Evolutionary conservation across 2,888 invertebrate genomes (phyloP).

Genomic region (Eutolmus rufibarbis): DNA sequence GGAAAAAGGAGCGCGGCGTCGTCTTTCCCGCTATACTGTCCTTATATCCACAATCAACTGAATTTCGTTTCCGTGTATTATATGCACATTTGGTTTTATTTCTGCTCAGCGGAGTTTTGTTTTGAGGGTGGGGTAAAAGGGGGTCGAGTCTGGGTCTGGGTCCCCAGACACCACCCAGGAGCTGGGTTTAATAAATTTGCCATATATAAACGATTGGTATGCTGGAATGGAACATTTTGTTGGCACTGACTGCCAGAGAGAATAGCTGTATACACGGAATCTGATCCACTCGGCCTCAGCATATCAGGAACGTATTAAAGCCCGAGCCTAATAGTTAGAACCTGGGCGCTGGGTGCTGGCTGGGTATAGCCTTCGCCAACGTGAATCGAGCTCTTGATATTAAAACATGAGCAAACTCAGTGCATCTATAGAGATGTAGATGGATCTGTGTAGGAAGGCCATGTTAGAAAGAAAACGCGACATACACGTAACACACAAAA

Average conservation of each 20-base stretch:
- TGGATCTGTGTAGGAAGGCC: constrained; percentile 34
- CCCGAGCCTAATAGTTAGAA: neutral
- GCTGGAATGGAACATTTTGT: neutral
- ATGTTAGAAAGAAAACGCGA: constrained; percentile 43
- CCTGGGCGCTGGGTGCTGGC: neutral
- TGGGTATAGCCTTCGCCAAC: constrained; percentile 38
- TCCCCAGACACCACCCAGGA: constrained; percentile 17
- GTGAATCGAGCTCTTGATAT: constrained; percentile 42
- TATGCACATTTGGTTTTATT: constrained; percentile 28
- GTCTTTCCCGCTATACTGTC: constrained; percentile 21
- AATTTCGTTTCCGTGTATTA: constrained; percentile 28
- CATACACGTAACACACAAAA: constrained; percentile 43
- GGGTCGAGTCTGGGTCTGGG: neutral
- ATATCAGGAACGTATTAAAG: constrained; percentile 25
- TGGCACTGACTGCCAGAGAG: neutral
- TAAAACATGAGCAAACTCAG: constrained; percentile 43
- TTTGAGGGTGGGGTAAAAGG: neutral
- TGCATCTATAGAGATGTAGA: constrained; percentile 35
- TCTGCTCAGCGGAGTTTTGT: constrained; percentile 23
- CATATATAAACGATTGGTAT: constrained; percentile 29
- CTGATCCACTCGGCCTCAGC: constrained; percentile 12
- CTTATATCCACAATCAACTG: constrained; percentile 40
- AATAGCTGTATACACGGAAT: constrained; percentile 21
- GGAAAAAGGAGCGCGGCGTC: neutral
- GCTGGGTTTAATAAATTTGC: constrained; percentile 31